Percentiles rank a stretch among this genome's conserved stretches.
phyloP scores from a whole-genome alignment of 2,888 invertebrate species.

The Baccha elongata region DNA sequence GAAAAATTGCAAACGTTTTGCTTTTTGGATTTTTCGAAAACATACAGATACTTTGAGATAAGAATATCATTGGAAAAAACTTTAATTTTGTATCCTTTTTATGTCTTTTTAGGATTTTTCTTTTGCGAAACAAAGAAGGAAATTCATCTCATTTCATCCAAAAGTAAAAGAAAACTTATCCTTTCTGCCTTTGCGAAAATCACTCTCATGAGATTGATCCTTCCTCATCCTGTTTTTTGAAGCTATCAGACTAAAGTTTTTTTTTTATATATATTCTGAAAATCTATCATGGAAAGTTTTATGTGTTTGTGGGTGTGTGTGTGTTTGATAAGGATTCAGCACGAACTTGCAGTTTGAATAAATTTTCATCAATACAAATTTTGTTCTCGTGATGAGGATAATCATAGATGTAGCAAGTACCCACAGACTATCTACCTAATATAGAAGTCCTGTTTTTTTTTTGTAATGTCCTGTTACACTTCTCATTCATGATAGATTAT shows the following conservation, averaged over 20 bases:
- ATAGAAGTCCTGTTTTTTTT: conserved; percentile 25
- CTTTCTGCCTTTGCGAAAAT: conserved; percentile 14
- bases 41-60: conserved; percentile 12
- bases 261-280: background rate
- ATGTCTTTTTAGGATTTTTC: background rate
- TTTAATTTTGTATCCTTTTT: conserved; percentile 51
- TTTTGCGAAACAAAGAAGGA: conserved; percentile 40
- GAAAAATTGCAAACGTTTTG: conserved; percentile 61
- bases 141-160: conserved; percentile 55
- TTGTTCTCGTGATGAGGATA: conserved; percentile 56
- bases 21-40: conserved; percentile 1
- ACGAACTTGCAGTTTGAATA: conserved; percentile 63
- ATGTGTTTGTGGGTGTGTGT: background rate
- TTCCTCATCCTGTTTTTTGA: conserved; percentile 42
- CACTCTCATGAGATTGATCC: conserved; percentile 55
- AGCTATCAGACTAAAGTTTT: conserved; percentile 38
- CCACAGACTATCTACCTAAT: conserved; percentile 22
- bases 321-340: conserved; percentile 63
- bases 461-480: conserved; percentile 15
- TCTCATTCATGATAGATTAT: conserved; percentile 39
- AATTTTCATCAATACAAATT: conserved; percentile 69
- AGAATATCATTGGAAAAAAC: conserved; percentile 58
- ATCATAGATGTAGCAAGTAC: conserved; percentile 42
- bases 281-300: background rate
- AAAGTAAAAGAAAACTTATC: conserved; percentile 36